phyloP scores from a whole-genome alignment of 2,888 invertebrate species.

The Phortica magna region DNA sequence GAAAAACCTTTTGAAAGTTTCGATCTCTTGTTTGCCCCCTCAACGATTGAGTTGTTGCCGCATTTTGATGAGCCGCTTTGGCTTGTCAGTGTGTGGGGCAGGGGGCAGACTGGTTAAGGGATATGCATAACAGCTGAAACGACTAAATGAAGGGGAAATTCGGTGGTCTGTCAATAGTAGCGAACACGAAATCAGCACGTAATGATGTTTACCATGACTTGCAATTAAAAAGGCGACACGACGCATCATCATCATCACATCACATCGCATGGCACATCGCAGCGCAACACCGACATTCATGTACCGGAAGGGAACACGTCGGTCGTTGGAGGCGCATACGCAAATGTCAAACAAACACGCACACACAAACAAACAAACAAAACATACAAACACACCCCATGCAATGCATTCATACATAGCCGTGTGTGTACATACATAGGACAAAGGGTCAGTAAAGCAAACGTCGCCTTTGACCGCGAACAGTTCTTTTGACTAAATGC shows the following conservation, averaged over 20 bases:
- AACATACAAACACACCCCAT: neutral
- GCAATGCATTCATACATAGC: neutral
- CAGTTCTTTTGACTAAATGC: conserved; percentile 16
- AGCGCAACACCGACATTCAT: conserved; percentile 18
- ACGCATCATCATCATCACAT: conserved; percentile 19
- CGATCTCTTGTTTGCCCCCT: conserved; percentile 31
- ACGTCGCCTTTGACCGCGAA: conserved; percentile 22
- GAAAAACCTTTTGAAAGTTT: conserved; percentile 32
- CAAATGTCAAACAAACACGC: too few relatives aligned
- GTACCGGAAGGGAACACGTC: neutral
- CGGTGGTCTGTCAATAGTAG: conserved; percentile 13
- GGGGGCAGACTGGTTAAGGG: neutral
- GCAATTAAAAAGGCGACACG: conserved; percentile 40
- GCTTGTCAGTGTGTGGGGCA: neutral
- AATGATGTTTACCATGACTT: conserved; percentile 54
- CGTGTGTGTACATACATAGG: neutral
- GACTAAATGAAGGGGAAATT: neutral
- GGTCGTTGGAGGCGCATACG: neutral
- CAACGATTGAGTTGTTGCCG: conserved; percentile 28
- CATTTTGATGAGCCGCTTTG: conserved; percentile 21
- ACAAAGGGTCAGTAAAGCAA: neutral
- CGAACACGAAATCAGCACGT: conserved; percentile 36
- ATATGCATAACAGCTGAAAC: too few relatives aligned
- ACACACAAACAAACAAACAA: neutral
- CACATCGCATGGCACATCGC: too few relatives aligned